Conservation (phyloP, 2,888 invertebrate species). For the Baccha elongata region DNA sequence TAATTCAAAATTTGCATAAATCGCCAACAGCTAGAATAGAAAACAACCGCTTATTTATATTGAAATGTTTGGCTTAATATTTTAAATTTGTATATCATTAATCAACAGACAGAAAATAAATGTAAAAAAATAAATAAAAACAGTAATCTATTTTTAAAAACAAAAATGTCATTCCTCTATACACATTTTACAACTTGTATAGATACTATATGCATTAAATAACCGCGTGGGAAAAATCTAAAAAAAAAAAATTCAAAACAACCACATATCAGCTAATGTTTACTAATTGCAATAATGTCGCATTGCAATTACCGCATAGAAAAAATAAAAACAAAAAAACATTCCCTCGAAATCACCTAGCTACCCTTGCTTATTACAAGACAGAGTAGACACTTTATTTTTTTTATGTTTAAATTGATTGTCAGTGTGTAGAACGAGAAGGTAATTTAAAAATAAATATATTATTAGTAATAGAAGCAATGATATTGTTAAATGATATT, state of each 20-base stretch:
- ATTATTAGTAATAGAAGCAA: slow-evolving; percentile 13
- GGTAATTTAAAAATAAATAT: background rate
- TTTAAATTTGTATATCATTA: slow-evolving; percentile 57
- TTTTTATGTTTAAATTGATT: background rate
- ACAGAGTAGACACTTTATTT: background rate
- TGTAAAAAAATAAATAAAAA: background rate
- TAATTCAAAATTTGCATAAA: slow-evolving; percentile 9
- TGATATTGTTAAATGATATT: slow-evolving; percentile 17
- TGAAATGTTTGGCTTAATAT: slow-evolving; percentile 48
- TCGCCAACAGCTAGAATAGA: background rate
- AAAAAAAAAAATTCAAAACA: slow-evolving; percentile 14
- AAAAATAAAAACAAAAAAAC: background rate
- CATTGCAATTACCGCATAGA: slow-evolving; percentile 26
- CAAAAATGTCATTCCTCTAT: slow-evolving; percentile 12
- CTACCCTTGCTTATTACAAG: slow-evolving; percentile 2
- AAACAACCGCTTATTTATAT: slow-evolving; percentile 1
- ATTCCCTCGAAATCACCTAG: slow-evolving; percentile 7
- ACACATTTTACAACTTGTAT: slow-evolving; percentile 16
- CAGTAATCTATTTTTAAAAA: slow-evolving; percentile 40
- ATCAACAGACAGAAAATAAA: slow-evolving; percentile 21
- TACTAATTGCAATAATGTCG: slow-evolving; percentile 57
- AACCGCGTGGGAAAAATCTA: slow-evolving; percentile 46
- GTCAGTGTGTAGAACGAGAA: background rate
- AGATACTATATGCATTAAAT: slow-evolving; percentile 21
- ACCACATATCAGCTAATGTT: slow-evolving; percentile 20